These are phyloP conservation scores for Formica selysi DNA, from an alignment of 1,140 invertebrate species.

Conservation along the genomic window DNA sequence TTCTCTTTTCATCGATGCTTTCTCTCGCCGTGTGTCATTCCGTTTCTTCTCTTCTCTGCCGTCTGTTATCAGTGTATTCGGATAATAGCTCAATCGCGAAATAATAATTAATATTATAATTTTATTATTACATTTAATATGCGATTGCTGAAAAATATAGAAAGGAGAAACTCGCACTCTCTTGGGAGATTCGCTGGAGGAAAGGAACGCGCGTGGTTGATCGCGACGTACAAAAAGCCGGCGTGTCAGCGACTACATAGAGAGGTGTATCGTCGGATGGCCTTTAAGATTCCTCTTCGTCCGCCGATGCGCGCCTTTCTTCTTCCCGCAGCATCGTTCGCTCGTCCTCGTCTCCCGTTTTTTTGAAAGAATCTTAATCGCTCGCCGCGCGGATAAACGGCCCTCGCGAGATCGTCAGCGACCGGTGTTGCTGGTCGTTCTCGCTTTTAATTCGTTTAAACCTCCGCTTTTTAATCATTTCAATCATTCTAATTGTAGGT, in stretches of 20 bases:
- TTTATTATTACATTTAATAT: slow-evolving; percentile 7
- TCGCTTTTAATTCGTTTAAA: slow-evolving; percentile 8
- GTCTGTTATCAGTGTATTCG: neutral
- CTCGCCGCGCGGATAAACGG: slow-evolving; percentile 41
- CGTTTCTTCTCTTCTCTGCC: slow-evolving; percentile 25
- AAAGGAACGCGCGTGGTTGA: slow-evolving; percentile 8
- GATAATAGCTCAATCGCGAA: neutral
- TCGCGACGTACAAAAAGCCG: slow-evolving; percentile 47
- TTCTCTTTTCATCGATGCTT: slow-evolving; percentile 56
- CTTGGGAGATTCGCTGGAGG: slow-evolving; percentile 29
- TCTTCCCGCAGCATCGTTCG: slow-evolving; percentile 24
- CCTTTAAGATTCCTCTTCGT: slow-evolving; percentile 67
- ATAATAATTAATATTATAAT: neutral
- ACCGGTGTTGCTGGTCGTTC: neutral
- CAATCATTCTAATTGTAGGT: too few species aligned
- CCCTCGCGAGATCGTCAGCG: slow-evolving; percentile 11
- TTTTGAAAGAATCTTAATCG: slow-evolving; percentile 62
- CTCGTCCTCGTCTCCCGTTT: slow-evolving; percentile 49
- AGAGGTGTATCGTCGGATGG: slow-evolving; percentile 54
- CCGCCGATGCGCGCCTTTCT: slow-evolving; percentile 46
- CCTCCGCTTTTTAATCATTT: too few species aligned
- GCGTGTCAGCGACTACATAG: slow-evolving; percentile 54
- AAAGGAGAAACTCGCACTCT: slow-evolving; percentile 37
- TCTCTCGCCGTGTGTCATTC: slow-evolving; percentile 57
- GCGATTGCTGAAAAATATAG: neutral